Percentiles rank a stretch among this genome's conserved stretches.
Conservation (phyloP, 2,113 vertebrate species). For the Eurypyga helias region DNA sequence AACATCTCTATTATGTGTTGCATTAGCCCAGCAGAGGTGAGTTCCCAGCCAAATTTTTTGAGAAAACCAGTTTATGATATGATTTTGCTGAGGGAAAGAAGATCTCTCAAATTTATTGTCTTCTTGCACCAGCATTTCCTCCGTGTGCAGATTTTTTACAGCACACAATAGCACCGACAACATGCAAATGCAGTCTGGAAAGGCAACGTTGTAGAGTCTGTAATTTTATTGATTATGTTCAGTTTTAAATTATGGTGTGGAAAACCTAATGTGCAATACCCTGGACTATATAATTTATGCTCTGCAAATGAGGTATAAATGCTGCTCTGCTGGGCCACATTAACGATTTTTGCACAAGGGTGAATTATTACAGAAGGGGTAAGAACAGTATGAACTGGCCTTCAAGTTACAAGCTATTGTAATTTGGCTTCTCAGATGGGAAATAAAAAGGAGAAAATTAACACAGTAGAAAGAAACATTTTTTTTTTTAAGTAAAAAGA, state of each 20-base stretch:
- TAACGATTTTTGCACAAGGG: background rate
- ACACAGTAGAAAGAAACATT: background rate
- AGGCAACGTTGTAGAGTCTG: background rate
- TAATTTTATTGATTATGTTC: conserved; percentile 42
- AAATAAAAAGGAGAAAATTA: conserved; percentile 17
- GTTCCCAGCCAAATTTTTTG: background rate
- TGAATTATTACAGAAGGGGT: conserved; percentile 13
- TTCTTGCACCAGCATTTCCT: background rate
- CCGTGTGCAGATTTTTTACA: background rate
- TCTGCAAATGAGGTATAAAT: conserved; percentile 43
- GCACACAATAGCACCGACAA: background rate
- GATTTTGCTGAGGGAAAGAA: background rate
- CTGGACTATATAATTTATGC: background rate
- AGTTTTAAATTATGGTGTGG: conserved; percentile 15
- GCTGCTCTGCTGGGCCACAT: background rate
- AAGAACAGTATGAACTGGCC: background rate
- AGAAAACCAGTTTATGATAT: background rate
- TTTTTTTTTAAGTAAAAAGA: background rate
- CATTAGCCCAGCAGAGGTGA: background rate
- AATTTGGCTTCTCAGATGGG: conserved; percentile 7
- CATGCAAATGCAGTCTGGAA: background rate
- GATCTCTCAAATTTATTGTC: background rate
- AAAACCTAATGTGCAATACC: background rate
- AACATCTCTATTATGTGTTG: background rate
- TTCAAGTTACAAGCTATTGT: background rate